phyloP scores from a whole-genome alignment of 2,113 vertebrate genomes.

The Perccottus glenii region DNA sequence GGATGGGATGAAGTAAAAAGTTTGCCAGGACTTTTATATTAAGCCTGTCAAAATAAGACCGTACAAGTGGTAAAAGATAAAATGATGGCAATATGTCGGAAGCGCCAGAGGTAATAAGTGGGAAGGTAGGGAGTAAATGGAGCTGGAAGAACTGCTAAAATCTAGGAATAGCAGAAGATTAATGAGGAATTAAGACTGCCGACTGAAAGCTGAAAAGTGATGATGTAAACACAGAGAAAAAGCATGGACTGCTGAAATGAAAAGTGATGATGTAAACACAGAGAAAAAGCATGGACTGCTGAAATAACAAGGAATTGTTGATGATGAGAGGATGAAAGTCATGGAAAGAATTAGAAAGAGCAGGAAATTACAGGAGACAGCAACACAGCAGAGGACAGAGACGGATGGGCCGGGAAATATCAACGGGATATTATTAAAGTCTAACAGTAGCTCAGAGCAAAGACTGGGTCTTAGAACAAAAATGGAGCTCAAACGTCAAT shows the following conservation, averaged over 20 bases:
- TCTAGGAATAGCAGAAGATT: slow-evolving; percentile 37
- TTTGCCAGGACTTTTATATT: slow-evolving; percentile 20
- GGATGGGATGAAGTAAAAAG: slow-evolving; percentile 38
- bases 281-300: slow-evolving; percentile 19
- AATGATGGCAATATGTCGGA: slow-evolving; percentile 33
- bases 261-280: too few species aligned
- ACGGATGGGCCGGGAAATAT: slow-evolving; percentile 36
- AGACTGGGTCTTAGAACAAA: neutral
- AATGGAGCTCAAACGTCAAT: too few species aligned
- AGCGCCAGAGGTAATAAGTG: slow-evolving; percentile 35
- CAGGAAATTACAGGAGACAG: slow-evolving; percentile 41
- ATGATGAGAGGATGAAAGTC: slow-evolving; percentile 41
- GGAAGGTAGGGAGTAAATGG: slow-evolving; percentile 50
- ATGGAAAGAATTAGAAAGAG: slow-evolving; percentile 26
- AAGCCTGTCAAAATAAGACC: slow-evolving; percentile 24
- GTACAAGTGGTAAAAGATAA: slow-evolving; percentile 23
- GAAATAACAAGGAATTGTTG: slow-evolving; percentile 47
- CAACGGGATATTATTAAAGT: slow-evolving; percentile 48
- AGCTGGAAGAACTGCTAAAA: slow-evolving; percentile 45
- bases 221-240: slow-evolving; percentile 45
- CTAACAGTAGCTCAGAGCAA: slow-evolving; percentile 41
- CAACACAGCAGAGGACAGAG: slow-evolving; percentile 20
- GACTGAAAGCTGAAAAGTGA: slow-evolving; percentile 28
- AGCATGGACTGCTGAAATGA: slow-evolving; percentile 19
- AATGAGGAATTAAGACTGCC: slow-evolving; percentile 33